Evolutionary conservation across 2,797 vertebrate genomes (phyloP).

Genomic region (Sciurus carolinensis): DNA sequence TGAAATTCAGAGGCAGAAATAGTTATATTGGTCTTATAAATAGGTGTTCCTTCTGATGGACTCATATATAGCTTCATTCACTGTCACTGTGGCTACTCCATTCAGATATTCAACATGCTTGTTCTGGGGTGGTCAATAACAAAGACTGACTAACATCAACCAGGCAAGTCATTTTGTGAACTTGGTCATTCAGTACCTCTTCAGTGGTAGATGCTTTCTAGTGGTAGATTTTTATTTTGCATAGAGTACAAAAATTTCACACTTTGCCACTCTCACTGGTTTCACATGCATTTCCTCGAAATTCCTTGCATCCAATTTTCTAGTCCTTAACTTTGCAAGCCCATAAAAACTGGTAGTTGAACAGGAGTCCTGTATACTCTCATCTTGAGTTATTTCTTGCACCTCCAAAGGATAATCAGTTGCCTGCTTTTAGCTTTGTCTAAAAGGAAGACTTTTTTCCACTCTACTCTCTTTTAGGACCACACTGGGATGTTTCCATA

Average conservation of each 20-base stretch:
- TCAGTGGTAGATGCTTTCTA: not conserved
- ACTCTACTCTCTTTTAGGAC: not conserved
- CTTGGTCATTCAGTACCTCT: not conserved
- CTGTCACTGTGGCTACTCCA: not conserved
- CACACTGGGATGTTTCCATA: not conserved
- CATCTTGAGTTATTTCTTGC: not conserved
- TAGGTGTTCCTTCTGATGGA: not conserved
- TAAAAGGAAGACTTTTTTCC: not conserved
- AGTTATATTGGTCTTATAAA: not conserved
- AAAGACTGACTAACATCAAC: not conserved
- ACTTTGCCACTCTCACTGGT: not conserved
- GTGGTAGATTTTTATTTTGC: too few relatives aligned
- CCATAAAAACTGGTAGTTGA: not conserved
- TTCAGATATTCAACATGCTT: not conserved
- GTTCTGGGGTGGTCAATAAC: not conserved
- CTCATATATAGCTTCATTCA: not conserved
- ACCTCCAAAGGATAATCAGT: not conserved
- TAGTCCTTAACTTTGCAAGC: not conserved
- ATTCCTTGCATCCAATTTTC: constrained; percentile 11
- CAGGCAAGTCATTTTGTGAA: not conserved
- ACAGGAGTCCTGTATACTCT: not conserved
- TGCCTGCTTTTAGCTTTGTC: not conserved
- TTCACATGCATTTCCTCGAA: not conserved
- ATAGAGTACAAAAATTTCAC: not conserved
- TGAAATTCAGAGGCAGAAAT: not conserved